Conservation (phyloP, 2,888 invertebrate genomes). For the Pinctada fucata region DNA sequence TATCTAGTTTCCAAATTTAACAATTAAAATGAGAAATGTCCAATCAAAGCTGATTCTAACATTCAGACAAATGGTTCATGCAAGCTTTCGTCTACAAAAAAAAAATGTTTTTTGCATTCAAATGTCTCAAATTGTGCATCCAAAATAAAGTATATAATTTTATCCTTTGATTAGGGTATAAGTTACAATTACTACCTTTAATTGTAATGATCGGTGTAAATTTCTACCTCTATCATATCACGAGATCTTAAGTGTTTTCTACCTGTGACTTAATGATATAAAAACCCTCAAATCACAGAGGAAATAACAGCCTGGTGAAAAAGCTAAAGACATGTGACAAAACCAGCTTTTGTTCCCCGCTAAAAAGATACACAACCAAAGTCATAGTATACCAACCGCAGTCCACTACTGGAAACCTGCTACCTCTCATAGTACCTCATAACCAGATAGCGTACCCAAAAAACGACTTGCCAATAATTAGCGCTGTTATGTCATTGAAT, state of each 20-base stretch:
- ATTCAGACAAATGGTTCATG: too few species aligned
- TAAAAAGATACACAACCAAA: background rate
- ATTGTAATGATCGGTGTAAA: background rate
- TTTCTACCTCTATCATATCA: background rate
- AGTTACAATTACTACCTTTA: background rate
- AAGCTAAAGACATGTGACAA: constrained; percentile 3
- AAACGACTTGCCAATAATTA: background rate
- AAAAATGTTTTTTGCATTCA: too few species aligned
- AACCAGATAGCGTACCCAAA: background rate
- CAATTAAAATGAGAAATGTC: too few species aligned
- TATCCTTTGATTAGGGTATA: background rate
- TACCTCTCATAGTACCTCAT: background rate
- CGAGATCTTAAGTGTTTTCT: background rate
- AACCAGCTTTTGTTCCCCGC: background rate
- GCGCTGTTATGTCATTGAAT: background rate
- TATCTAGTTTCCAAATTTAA: too few species aligned
- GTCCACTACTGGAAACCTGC: background rate
- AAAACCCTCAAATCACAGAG: background rate
- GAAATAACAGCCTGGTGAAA: background rate
- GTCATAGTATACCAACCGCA: background rate
- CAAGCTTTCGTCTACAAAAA: too few species aligned
- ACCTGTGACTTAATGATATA: background rate
- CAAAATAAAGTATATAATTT: too few species aligned
- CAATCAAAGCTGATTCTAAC: too few species aligned
- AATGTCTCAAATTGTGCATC: too few species aligned